phyloP scores from a whole-genome alignment of 92 coral and sea anemone species.

The Palythoa heliodiscus region DNA sequence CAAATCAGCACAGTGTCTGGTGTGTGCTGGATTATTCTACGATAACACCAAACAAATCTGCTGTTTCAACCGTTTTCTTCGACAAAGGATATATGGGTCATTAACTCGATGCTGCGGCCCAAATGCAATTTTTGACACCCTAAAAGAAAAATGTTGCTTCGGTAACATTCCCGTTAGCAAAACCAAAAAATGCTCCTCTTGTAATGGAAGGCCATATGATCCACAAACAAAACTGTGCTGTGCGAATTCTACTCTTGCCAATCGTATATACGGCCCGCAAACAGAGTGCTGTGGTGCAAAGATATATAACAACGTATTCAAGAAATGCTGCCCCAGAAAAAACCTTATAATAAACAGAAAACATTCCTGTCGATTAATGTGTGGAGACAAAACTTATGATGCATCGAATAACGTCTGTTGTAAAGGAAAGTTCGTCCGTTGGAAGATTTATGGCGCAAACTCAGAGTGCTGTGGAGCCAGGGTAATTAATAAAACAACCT shows the following conservation, averaged over 20 bases:
- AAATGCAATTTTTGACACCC: neutral
- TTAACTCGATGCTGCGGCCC: neutral
- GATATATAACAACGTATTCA: too few relatives aligned
- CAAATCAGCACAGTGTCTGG: neutral
- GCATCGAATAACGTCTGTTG: slow-evolving; percentile 2
- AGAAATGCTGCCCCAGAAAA: neutral
- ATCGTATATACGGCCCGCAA: neutral
- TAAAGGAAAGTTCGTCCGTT: neutral
- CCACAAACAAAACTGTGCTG: neutral
- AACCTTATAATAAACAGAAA: neutral
- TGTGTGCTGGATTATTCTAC: neutral
- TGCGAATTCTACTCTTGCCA: too few relatives aligned
- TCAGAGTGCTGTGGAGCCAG: slow-evolving; percentile 15
- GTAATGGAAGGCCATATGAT: slow-evolving; percentile 3
- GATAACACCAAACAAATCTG: neutral
- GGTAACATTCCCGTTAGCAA: neutral
- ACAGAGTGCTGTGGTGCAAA: slow-evolving; percentile 3
- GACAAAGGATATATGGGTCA: neutral
- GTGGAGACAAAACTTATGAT: neutral
- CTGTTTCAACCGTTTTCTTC: slow-evolving; percentile 3
- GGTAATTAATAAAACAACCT: neutral
- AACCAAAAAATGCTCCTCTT: neutral
- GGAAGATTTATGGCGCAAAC: neutral
- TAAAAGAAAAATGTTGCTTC: neutral
- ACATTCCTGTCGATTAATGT: neutral